A percentile compares a stretch with the other conserved stretches of the same genome.
These are phyloP conservation scores for Sebastes steindachneri DNA, from an alignment of 2,797 vertebrate genomes.

Conservation along the genomic window DNA sequence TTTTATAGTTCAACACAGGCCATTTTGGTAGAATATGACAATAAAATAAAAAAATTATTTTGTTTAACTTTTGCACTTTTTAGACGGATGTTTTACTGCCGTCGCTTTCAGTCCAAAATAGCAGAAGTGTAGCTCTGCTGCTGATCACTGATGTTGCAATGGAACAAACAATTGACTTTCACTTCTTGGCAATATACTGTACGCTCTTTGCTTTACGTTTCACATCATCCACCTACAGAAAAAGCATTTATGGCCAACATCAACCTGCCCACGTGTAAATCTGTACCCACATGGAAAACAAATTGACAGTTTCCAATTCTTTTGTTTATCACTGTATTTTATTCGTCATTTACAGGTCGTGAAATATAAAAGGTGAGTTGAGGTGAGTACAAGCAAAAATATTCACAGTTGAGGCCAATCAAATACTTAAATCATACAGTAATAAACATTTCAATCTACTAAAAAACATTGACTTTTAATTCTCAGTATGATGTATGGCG, in stretches of 20 bases:
- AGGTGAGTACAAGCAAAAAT: not conserved
- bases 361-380: not conserved
- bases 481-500: not conserved
- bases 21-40: no score
- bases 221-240: not conserved
- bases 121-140: no score
- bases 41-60: no score
- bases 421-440: slow-evolving; percentile 25
- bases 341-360: not conserved
- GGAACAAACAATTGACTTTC: no score
- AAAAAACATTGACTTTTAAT: slow-evolving; percentile 4
- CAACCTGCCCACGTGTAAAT: not conserved
- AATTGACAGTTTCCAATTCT: not conserved
- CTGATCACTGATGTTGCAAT: no score
- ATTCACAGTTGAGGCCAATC: not conserved
- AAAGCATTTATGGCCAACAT: not conserved
- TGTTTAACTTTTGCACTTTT: no score
- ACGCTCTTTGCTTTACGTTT: no score
- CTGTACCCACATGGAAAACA: not conserved
- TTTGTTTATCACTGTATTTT: not conserved
- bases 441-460: not conserved
- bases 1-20: no score
- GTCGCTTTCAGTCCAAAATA: no score
- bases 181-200: no score
- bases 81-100: no score